A percentile compares a stretch with the other conserved stretches of the same genome.
These are phyloP conservation scores for Clunio marinus DNA, from an alignment of 2,888 invertebrate genomes.

Conservation along the genomic window DNA sequence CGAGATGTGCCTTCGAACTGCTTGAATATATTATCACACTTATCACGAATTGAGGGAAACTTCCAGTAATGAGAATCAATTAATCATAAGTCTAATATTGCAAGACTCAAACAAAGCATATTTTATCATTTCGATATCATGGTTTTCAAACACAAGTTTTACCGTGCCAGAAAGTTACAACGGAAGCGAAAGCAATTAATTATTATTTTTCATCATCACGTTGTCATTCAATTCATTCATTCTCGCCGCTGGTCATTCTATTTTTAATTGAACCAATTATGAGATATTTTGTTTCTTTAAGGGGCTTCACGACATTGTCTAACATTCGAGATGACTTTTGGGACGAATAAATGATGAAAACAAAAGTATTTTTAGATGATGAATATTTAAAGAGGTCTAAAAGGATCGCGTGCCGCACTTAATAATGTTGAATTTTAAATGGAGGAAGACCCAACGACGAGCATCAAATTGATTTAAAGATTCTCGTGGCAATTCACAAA, in stretches of 20 bases:
- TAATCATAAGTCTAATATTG: conserved; percentile 8
- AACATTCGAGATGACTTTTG: neutral
- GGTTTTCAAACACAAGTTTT: neutral
- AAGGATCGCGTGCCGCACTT: conserved; percentile 11
- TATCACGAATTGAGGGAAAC: neutral
- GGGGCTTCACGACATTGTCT: neutral
- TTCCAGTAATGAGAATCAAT: conserved; percentile 9
- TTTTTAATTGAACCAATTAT: conserved; percentile 22
- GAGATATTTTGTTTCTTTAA: neutral
- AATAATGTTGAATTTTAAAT: neutral
- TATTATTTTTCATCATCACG: conserved; percentile 21
- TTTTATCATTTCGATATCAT: neutral
- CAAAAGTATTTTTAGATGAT: neutral
- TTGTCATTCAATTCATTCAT: conserved; percentile 9
- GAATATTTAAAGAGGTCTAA: conserved; percentile 12
- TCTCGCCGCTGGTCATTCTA: neutral
- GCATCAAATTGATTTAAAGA: conserved; percentile 18
- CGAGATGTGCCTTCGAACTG: conserved; percentile 3
- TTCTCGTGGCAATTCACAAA: neutral
- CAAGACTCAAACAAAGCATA: neutral
- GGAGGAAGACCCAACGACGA: neutral
- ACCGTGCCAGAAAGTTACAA: conserved; percentile 9
- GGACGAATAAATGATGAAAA: neutral
- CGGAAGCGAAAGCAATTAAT: conserved; percentile 13
- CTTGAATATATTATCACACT: neutral